A percentile compares a stretch with the other conserved stretches of the same genome.
Conservation (phyloP, 2,797 vertebrate species). For the Microchirus variegatus region DNA sequence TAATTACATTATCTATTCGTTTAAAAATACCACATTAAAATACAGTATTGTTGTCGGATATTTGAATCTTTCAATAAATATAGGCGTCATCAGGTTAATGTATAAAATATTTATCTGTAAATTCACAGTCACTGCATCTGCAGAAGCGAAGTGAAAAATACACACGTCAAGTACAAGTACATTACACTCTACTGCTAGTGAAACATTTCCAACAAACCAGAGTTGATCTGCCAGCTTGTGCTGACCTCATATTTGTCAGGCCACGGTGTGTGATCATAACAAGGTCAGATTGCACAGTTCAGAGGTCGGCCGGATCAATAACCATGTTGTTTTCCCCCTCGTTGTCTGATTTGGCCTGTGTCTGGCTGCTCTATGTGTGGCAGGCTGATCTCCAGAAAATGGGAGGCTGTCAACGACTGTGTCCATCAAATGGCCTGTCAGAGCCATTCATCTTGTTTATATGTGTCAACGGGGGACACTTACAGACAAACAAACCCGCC, state of each 20-base stretch:
- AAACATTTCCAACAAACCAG: neutral
- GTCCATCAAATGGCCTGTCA: slow-evolving; percentile 54
- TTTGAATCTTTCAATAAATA: too few species aligned
- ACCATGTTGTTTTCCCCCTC: slow-evolving; percentile 20
- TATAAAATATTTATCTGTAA: too few species aligned
- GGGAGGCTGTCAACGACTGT: slow-evolving; percentile 49
- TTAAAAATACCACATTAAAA: too few species aligned
- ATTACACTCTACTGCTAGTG: neutral
- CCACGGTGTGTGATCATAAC: slow-evolving; percentile 13
- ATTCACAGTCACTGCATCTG: neutral
- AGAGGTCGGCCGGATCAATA: slow-evolving; percentile 49
- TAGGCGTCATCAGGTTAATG: too few species aligned
- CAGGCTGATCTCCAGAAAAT: slow-evolving; percentile 52
- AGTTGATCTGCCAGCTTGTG: neutral
- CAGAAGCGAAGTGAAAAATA: too few species aligned
- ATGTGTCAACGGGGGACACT: slow-evolving; percentile 38
- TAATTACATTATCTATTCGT: too few species aligned
- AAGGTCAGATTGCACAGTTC: slow-evolving; percentile 33
- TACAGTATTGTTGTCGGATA: too few species aligned
- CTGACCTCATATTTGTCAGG: slow-evolving; percentile 10
- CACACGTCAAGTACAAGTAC: too few species aligned
- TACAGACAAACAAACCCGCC: slow-evolving; percentile 17
- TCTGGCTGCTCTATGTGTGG: slow-evolving; percentile 23
- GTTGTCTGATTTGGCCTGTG: neutral
- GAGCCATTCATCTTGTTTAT: slow-evolving; percentile 55